phyloP scores from a whole-genome alignment of 2,797 vertebrate species.

The Microtus californicus region DNA sequence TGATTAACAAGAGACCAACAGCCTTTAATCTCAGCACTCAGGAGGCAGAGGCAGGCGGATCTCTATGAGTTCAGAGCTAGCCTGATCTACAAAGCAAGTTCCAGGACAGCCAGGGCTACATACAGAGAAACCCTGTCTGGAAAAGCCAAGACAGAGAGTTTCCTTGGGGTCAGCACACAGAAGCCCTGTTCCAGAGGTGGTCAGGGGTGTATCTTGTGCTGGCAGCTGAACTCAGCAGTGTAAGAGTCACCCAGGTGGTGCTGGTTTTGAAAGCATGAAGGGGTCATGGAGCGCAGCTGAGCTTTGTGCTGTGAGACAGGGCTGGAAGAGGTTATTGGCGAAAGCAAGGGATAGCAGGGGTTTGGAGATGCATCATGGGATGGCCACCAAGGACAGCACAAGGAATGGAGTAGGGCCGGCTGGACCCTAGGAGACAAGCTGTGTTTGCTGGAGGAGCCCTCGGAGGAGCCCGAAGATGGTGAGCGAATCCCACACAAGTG shows the following conservation, averaged over 20 bases:
- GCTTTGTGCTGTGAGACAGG: not conserved
- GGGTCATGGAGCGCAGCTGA: not conserved
- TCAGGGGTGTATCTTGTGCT: not conserved
- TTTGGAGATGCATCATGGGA: not conserved
- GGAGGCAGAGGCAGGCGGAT: not conserved
- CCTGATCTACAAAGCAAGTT: not conserved
- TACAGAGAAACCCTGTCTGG: too few species aligned
- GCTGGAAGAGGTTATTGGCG: not conserved
- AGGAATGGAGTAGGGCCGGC: not conserved
- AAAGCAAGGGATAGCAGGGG: not conserved
- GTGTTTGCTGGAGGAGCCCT: not conserved
- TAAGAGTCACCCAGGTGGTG: not conserved
- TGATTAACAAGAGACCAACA: not conserved
- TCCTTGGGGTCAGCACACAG: not conserved
- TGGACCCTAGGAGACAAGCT: not conserved
- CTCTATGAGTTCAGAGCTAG: not conserved
- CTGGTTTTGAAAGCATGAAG: not conserved
- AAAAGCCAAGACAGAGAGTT: not conserved
- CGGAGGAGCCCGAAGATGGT: not conserved
- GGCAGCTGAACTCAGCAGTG: not conserved
- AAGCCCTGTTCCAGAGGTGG: not conserved
- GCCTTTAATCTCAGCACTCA: not conserved
- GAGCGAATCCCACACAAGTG: not conserved
- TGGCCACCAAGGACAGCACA: not conserved
- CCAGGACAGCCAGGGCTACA: too few species aligned